Conservation (phyloP, 2,113 vertebrate genomes). For the Craseonycteris thonglongyai region DNA sequence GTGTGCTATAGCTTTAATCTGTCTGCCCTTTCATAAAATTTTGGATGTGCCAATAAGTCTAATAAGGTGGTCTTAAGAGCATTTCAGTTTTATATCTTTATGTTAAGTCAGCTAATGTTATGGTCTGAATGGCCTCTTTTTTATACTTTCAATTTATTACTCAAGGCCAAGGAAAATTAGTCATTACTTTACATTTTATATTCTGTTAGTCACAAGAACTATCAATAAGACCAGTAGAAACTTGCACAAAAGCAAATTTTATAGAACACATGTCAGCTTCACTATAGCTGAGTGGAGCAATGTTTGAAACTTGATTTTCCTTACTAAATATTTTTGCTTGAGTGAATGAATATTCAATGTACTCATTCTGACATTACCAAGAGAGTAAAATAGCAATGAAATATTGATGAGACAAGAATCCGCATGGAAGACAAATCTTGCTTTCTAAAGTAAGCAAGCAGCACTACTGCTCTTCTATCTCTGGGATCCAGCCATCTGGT, state of each 20-base stretch:
- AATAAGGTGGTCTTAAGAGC: conserved; percentile 39
- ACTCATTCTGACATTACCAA: conserved; percentile 51
- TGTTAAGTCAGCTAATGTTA: conserved; percentile 12
- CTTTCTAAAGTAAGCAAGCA: conserved; percentile 67
- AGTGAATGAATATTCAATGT: conserved; percentile 68
- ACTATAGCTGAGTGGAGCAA: conserved; percentile 30
- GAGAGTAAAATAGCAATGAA: conserved; percentile 67
- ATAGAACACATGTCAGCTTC: conserved; percentile 33
- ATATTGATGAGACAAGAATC: conserved; percentile 73
- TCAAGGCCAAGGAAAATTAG: conserved; percentile 35
- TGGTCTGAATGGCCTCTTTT: neutral
- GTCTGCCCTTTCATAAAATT: conserved; percentile 28
- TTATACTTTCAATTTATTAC: conserved; percentile 42
- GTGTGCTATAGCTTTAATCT: conserved; percentile 1
- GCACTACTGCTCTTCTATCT: conserved; percentile 1
- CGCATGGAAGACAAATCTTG: conserved; percentile 53
- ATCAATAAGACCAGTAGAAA: conserved; percentile 53
- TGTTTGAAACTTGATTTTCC: conserved; percentile 63
- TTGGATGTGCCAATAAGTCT: neutral
- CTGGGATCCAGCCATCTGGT: conserved; percentile 34
- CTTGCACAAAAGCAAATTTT: conserved; percentile 36
- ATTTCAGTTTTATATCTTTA: conserved; percentile 52
- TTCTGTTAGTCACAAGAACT: conserved; percentile 56
- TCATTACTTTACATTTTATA: conserved; percentile 24
- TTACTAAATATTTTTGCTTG: conserved; percentile 37